Evolutionary conservation across 2,888 invertebrate genomes (phyloP).

Genomic region (Parochlus steinenii): DNA sequence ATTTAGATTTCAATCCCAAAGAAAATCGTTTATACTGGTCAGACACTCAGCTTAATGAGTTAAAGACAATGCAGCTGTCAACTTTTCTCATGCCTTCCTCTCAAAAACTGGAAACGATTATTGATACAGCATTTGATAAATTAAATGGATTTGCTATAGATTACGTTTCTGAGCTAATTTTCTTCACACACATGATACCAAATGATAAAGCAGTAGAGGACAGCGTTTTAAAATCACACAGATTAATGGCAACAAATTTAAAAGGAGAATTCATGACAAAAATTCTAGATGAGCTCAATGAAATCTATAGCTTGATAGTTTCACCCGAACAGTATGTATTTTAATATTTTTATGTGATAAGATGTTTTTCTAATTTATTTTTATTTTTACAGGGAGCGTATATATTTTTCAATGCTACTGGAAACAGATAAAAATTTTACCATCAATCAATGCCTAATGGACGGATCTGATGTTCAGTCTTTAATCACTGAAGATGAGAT

Average conservation of each 20-base stretch:
- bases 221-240: constrained; percentile 18
- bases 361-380: not conserved
- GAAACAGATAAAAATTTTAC: constrained; percentile 26
- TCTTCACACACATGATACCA: constrained; percentile 21
- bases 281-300: constrained; percentile 24
- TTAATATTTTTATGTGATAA: not conserved
- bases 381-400: not conserved
- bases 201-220: not conserved
- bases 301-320: constrained; percentile 48
- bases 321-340: constrained; percentile 39
- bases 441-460: constrained; percentile 47
- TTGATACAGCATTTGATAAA: constrained; percentile 45
- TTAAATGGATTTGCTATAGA: constrained; percentile 56
- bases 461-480: constrained; percentile 36
- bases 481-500: constrained; percentile 21
- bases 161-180: constrained; percentile 62
- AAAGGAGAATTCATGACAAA: constrained; percentile 51
- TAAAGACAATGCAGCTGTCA: constrained; percentile 49
- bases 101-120: constrained; percentile 39
- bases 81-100: constrained; percentile 35
- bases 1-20: constrained; percentile 50
- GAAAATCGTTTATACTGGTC: constrained; percentile 61
- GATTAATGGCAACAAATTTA: constrained; percentile 52
- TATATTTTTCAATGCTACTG: constrained; percentile 2
- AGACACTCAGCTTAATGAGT: constrained; percentile 56